Base-by-base conservation (phyloP, 2,113 vertebrate genomes). In the Cepphus grylle region DNA sequence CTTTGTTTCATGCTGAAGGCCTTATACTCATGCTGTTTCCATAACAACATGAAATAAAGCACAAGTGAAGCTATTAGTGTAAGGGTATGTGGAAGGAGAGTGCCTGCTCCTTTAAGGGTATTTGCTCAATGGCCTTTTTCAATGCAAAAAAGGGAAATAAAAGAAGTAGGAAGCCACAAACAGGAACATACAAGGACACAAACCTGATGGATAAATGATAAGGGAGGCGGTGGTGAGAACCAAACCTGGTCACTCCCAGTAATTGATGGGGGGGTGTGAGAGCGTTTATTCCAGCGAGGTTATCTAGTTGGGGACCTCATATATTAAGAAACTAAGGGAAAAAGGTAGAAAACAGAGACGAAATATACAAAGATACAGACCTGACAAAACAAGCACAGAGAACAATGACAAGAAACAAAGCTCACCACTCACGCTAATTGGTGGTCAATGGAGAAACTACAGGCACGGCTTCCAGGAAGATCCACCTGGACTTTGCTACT, bases 241-340 rank as follows among this genome's bases (percentile, higher is more conserved):
- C 10, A 55, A 15, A 55, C 23, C 23, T n/a, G 43, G 32, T 23
- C 45, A 47, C 29, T 59, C 12, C 27, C 42, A 29, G 6, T 23
- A 50, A 1, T 8, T n/a, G n/a, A 45, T 53, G n/a, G 62, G 16
- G 8, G 6, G 0, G 0, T 1, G 4, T 18, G 12, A 34, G 23
- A 32, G 23, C 52, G 9, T 20, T 87, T 45, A 21, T 90, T 84
- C 38, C 81, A 73, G 23, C 0, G 0, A 55, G n/a, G 18, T 53
- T 72, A 8, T 15, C 32, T 63, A 10, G 3, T 56, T 7, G 6
- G 14, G 4, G 23, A 43, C 9, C 5, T 17, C 2, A 1, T 15
- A 52, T 67, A 50, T 2, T 18, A 25, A 49, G 53, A 84, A 83
- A 63, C 6, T 18, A 20, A 38, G 50, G 38, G 6, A 3, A 59